phyloP scores from a whole-genome alignment of 2,113 vertebrate species.

The Turnix velox region DNA sequence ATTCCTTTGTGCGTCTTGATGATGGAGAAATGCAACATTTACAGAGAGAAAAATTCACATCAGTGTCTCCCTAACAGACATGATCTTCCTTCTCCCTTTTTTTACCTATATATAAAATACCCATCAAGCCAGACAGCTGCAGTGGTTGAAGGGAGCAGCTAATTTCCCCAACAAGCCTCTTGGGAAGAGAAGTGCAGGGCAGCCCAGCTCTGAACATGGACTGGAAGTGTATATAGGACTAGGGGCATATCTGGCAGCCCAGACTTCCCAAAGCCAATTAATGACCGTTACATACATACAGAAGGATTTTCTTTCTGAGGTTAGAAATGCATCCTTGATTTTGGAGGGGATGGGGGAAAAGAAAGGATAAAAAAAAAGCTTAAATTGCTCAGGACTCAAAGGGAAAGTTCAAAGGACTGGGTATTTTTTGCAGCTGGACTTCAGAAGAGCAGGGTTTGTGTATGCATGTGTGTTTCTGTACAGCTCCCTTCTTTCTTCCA shows the following conservation, averaged over 20 bases:
- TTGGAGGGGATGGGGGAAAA: background rate
- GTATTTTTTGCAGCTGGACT: background rate
- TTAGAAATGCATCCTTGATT: background rate
- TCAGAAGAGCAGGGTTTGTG: background rate
- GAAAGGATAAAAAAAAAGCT: background rate
- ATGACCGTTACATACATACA: background rate
- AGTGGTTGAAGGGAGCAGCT: background rate
- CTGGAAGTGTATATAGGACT: constrained; percentile 2
- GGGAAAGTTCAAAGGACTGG: background rate
- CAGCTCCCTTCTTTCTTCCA: background rate
- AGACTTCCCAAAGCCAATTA: constrained; percentile 11
- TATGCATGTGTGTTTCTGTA: rapidly evolving
- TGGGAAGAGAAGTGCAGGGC: background rate
- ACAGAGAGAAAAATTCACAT: constrained; percentile 8
- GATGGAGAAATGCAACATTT: background rate
- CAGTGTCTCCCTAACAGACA: background rate
- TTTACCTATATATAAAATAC: background rate
- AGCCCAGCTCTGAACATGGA: background rate
- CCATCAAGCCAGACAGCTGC: background rate
- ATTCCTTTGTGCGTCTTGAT: background rate
- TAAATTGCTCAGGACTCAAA: background rate
- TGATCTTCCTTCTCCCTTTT: background rate
- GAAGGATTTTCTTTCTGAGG: constrained; percentile 14
- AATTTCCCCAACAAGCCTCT: background rate
- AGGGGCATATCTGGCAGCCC: background rate